Conservation (phyloP, 2,113 vertebrate species). For the Centropristis striata region DNA sequence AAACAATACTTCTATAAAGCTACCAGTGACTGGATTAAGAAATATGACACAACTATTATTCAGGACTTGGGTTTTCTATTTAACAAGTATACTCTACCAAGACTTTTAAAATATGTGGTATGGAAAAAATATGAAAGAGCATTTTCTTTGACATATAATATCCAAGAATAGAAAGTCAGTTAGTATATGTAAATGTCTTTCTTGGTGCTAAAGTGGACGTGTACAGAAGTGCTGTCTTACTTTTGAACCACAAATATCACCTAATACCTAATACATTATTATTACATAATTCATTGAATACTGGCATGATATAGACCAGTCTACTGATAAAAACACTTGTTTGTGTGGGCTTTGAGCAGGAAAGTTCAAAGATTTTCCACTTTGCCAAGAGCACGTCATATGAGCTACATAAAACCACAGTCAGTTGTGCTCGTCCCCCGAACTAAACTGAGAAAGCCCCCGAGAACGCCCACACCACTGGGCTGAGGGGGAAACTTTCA, state of each 20-base stretch:
- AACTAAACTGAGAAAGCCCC: constrained; percentile 51
- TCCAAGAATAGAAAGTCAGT: neutral
- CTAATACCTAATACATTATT: neutral
- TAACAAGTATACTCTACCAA: neutral
- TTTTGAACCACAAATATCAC: neutral
- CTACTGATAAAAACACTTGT: constrained; percentile 12
- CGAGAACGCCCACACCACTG: constrained; percentile 2
- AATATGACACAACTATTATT: constrained; percentile 11
- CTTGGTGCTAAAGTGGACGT: neutral
- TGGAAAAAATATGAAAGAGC: neutral
- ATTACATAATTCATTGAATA: no score
- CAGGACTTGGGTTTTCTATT: neutral
- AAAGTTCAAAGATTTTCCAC: constrained; percentile 58
- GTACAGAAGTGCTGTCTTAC: neutral
- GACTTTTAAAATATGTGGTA: neutral
- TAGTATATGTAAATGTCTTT: neutral
- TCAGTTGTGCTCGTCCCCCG: neutral
- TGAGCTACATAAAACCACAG: constrained; percentile 44
- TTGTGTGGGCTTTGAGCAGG: constrained; percentile 17
- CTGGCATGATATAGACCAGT: neutral
- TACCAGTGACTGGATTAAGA: constrained; percentile 8
- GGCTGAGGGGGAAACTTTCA: constrained; percentile 5
- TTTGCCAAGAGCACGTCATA: constrained; percentile 45
- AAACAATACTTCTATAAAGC: no score
- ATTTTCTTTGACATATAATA: neutral